Evolutionary conservation across 1,140 invertebrate species (phyloP).

Genomic region (Penaeus vannamei): DNA sequence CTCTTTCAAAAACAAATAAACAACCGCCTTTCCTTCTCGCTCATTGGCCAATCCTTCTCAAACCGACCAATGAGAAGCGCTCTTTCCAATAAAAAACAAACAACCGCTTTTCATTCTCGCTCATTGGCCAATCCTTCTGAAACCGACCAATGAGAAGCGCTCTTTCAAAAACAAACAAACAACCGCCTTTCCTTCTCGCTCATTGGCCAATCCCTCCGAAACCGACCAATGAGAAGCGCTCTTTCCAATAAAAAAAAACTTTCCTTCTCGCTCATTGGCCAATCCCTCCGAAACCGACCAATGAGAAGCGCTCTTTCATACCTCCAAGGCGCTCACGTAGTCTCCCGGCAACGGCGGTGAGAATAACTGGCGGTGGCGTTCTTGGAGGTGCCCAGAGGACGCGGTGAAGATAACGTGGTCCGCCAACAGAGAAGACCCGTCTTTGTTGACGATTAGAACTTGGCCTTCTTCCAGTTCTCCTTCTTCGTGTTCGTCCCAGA

Average conservation of each 20-base stretch:
- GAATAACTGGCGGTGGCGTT: slow-evolving; percentile 35
- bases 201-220: neutral
- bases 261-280: neutral
- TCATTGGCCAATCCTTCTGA: neutral
- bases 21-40: neutral
- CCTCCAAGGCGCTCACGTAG: neutral
- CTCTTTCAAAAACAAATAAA: neutral
- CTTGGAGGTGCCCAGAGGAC: slow-evolving; percentile 29
- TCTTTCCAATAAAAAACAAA: neutral
- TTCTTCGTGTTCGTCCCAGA: neutral
- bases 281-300: too few species aligned
- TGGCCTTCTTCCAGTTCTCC: neutral
- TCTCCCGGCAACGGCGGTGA: neutral
- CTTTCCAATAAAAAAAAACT: neutral
- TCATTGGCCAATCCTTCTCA: neutral
- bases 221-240: neutral
- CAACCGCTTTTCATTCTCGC: neutral
- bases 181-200: neutral
- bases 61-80: neutral
- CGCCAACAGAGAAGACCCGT: neutral
- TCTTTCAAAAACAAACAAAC: neutral
- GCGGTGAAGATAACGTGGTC: slow-evolving; percentile 37
- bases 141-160: neutral
- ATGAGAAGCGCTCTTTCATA: neutral
- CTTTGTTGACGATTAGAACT: slow-evolving; percentile 22